A percentile compares a stretch with the other conserved stretches of the same genome.
Evolutionary conservation across 2,888 invertebrate species (phyloP).

Genomic region (Pterostichus niger): DNA sequence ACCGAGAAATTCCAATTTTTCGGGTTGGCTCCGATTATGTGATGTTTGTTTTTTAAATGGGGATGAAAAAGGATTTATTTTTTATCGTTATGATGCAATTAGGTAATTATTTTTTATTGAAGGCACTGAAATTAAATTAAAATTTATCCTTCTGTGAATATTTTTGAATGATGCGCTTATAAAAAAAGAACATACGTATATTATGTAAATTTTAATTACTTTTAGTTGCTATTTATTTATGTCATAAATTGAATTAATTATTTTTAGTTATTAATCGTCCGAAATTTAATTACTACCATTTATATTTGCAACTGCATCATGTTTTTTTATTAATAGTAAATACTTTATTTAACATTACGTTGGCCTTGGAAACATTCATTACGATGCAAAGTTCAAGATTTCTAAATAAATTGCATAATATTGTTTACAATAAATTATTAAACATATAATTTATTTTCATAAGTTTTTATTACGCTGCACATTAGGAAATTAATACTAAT

Average conservation of each 20-base stretch:
- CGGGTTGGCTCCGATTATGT: not conserved
- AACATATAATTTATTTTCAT: conserved; percentile 2
- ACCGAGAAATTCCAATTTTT: conserved; percentile 21
- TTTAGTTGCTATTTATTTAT: not conserved
- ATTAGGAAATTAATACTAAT: too few relatives aligned
- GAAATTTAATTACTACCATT: not conserved
- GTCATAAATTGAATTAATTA: not conserved
- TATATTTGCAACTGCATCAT: conserved; percentile 10
- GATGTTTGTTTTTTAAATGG: conserved; percentile 6
- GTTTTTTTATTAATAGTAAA: not conserved
- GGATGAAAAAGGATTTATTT: conserved; percentile 3
- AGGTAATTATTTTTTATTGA: conserved; percentile 21
- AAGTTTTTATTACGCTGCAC: not conserved
- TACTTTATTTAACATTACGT: too few relatives aligned
- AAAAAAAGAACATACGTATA: conserved; percentile 5
- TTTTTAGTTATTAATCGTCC: not conserved
- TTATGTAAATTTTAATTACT: not conserved
- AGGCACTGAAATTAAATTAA: not conserved
- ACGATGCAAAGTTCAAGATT: conserved; percentile 7
- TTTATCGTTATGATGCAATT: conserved; percentile 6
- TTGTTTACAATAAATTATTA: not conserved
- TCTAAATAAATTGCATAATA: conserved; percentile 1
- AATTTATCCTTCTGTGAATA: not conserved
- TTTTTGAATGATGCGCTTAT: not conserved
- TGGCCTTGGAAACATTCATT: conserved; percentile 1